Evolutionary conservation across 2,888 invertebrate genomes (phyloP).

Genomic region (Melieria omissa): DNA sequence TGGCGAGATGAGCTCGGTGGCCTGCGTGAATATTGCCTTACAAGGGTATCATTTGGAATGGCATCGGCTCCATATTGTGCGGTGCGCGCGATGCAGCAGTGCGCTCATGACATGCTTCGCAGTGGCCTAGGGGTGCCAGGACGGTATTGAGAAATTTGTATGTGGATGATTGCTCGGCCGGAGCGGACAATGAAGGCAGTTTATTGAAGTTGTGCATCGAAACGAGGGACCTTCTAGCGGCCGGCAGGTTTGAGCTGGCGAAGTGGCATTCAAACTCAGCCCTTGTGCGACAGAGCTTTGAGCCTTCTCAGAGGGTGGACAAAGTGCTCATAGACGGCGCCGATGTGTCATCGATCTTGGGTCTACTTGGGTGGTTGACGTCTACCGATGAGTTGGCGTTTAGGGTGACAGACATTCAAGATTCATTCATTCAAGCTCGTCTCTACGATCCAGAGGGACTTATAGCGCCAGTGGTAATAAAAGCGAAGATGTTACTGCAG

Average conservation of each 20-base stretch:
- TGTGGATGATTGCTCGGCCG: constrained; percentile 23
- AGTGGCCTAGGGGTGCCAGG: constrained; percentile 12
- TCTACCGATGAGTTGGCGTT: too few species aligned
- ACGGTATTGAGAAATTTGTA: constrained; percentile 20
- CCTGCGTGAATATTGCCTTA: constrained; percentile 15
- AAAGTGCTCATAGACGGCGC: too few species aligned
- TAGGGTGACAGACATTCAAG: too few species aligned
- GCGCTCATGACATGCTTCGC: background rate
- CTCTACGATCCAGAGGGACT: background rate
- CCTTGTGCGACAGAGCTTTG: too few species aligned
- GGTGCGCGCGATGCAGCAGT: constrained; percentile 18
- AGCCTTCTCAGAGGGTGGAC: too few species aligned
- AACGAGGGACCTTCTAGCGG: constrained; percentile 12
- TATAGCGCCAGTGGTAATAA: background rate
- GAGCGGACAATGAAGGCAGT: constrained; percentile 2
- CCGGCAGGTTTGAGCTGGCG: constrained; percentile 14
- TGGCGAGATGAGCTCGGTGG: constrained; percentile 12
- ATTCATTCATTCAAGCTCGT: background rate
- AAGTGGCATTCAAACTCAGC: constrained; percentile 13
- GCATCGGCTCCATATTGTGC: constrained; percentile 5
- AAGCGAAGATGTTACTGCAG: background rate
- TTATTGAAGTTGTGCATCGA: constrained; percentile 1
- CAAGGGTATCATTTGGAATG: constrained; percentile 8
- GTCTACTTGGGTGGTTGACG: too few species aligned
- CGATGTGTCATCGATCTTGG: too few species aligned